Percentiles rank a stretch among this genome's conserved stretches.
These are phyloP conservation scores for Chionoecetes opilio DNA, from an alignment of 1,140 invertebrate genomes.

Conservation along the genomic window DNA sequence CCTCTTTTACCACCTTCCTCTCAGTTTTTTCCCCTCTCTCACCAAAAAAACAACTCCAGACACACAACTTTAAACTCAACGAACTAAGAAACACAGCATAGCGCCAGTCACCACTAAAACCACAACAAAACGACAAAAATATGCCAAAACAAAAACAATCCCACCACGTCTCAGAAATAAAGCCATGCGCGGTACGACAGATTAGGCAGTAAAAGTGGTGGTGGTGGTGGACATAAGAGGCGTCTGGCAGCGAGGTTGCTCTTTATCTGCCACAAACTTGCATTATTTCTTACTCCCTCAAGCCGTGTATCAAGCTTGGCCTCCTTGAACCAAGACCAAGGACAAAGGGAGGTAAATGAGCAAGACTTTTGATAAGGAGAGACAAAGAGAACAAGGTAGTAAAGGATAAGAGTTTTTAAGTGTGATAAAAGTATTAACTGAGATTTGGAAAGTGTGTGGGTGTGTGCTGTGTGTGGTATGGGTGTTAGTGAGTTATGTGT, in stretches of 20 bases:
- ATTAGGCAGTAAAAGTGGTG: not conserved
- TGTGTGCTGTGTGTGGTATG: no score
- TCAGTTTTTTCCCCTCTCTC: no score
- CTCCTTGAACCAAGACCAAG: not conserved
- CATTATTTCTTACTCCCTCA: not conserved
- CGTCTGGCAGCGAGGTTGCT: not conserved
- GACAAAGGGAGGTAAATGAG: conserved; percentile 17
- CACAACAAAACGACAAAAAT: not conserved
- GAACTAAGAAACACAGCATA: not conserved
- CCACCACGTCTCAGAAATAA: not conserved
- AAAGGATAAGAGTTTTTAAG: not conserved
- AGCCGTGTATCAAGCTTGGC: not conserved
- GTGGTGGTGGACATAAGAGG: not conserved
- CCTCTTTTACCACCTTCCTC: no score
- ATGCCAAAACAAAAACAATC: not conserved
- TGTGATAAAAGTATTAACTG: not conserved
- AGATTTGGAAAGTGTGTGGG: not conserved
- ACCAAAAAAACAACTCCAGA: not conserved
- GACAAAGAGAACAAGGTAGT: not conserved
- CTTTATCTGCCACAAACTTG: not conserved
- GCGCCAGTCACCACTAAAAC: not conserved
- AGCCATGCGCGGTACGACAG: not conserved
- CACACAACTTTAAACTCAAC: not conserved
- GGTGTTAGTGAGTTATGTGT: not conserved
- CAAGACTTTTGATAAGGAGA: not conserved